Conservation (phyloP, 2,888 invertebrate genomes). For the Drepana falcataria region DNA sequence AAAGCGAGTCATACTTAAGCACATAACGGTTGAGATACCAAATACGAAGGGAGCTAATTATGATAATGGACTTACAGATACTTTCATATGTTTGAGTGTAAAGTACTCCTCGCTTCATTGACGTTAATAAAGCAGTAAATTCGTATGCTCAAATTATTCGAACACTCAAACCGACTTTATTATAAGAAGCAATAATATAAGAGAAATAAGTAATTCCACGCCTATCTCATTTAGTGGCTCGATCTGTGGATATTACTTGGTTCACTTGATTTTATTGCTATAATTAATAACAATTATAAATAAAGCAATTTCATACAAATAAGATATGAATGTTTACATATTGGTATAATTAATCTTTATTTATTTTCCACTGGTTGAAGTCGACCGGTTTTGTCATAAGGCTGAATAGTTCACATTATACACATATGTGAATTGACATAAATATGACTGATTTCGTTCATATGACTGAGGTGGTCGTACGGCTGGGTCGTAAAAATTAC, state of each 20-base stretch:
- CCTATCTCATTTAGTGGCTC: constrained; percentile 30
- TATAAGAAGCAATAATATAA: constrained; percentile 32
- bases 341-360: too few species aligned
- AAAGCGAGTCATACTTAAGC: constrained; percentile 43
- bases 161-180: constrained; percentile 27
- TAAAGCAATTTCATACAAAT: neutral
- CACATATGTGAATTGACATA: too few species aligned
- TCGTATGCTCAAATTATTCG: constrained; percentile 35
- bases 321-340: neutral
- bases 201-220: constrained; percentile 34
- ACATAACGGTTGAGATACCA: constrained; percentile 36
- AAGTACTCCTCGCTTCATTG: constrained; percentile 6
- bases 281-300: constrained; percentile 16
- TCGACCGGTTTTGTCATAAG: too few species aligned
- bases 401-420: too few species aligned
- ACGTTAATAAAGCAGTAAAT: constrained; percentile 39
- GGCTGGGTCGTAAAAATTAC: too few species aligned
- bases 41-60: constrained; percentile 40
- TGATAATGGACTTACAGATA: constrained; percentile 37
- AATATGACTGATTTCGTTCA: too few species aligned
- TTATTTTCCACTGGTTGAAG: too few species aligned
- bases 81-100: constrained; percentile 30
- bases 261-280: constrained; percentile 25
- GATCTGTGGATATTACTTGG: constrained; percentile 25
- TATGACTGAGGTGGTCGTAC: too few species aligned